Evolutionary conservation across 2,888 invertebrate genomes (phyloP).

Genomic region (Leucoma salicis): DNA sequence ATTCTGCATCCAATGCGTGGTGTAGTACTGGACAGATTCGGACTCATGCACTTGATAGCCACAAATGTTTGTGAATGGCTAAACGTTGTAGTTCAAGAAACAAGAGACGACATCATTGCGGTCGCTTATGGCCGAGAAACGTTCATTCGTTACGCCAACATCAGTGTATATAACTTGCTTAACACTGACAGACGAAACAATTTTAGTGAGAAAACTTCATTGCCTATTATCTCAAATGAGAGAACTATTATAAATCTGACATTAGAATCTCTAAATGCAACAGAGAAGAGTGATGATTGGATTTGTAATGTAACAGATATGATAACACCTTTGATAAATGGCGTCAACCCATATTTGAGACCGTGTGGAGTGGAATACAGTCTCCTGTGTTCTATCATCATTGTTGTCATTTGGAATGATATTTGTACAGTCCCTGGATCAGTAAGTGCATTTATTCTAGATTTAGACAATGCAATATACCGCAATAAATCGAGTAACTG

Average conservation of each 20-base stretch:
- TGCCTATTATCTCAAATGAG: slow-evolving; percentile 18
- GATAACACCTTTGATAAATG: slow-evolving; percentile 83
- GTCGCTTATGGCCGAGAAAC: slow-evolving; percentile 62
- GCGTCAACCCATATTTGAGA: slow-evolving; percentile 89
- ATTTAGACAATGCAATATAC: neutral
- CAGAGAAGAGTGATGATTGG: slow-evolving; percentile 49
- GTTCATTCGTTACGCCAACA: slow-evolving; percentile 60
- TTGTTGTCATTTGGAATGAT: slow-evolving; percentile 91
- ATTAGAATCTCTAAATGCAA: slow-evolving; percentile 37
- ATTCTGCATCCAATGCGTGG: slow-evolving; percentile 73
- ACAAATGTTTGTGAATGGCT: slow-evolving; percentile 97
- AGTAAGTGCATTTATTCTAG: slow-evolving; percentile 43
- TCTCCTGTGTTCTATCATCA: slow-evolving; percentile 89
- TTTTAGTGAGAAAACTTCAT: slow-evolving; percentile 20
- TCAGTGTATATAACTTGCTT: slow-evolving; percentile 41
- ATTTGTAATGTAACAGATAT: slow-evolving; percentile 75
- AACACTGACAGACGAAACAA: neutral
- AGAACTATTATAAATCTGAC: slow-evolving; percentile 31
- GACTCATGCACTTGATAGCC: slow-evolving; percentile 96
- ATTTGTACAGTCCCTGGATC: slow-evolving; percentile 80
- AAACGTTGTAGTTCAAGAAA: slow-evolving; percentile 92
- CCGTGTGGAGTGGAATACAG: slow-evolving; percentile 93
- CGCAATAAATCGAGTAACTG: too few relatives aligned
- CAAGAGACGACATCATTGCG: slow-evolving; percentile 90
- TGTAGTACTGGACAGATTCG: slow-evolving; percentile 86